These are phyloP conservation scores for Pedetes capensis DNA, from an alignment of 2,113 vertebrate species.

Conservation along the genomic window DNA sequence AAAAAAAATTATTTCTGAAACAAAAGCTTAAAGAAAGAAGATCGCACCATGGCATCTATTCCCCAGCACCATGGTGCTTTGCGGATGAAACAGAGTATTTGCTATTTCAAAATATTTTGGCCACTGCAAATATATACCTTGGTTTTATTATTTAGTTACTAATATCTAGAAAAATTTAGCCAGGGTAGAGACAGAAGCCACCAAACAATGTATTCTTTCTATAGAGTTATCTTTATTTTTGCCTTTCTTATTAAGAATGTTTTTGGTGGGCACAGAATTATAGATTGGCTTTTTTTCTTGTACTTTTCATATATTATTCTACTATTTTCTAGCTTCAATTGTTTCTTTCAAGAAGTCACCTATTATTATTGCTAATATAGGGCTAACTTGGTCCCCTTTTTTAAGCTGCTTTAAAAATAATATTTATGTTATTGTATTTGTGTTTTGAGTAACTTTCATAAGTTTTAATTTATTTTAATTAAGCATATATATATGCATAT, in stretches of 20 bases:
- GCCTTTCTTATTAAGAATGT: neutral
- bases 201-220: neutral
- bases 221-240: neutral
- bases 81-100: neutral
- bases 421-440: neutral
- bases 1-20: neutral
- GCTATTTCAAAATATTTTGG: neutral
- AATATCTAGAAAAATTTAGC: neutral
- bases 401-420: neutral
- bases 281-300: neutral
- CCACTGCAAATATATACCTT: neutral
- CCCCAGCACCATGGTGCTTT: neutral
- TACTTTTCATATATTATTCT: neutral
- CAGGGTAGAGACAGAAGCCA: neutral
- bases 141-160: neutral
- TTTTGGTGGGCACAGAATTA: neutral
- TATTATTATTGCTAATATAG: neutral
- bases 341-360: neutral
- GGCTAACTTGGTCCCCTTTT: neutral
- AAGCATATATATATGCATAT: neutral
- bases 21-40: neutral
- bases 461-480: neutral
- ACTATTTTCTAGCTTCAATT: neutral
- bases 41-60: neutral
- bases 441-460: neutral